Evolutionary conservation across 2,113 vertebrate species (phyloP).

Genomic region (Colinus virginianus): DNA sequence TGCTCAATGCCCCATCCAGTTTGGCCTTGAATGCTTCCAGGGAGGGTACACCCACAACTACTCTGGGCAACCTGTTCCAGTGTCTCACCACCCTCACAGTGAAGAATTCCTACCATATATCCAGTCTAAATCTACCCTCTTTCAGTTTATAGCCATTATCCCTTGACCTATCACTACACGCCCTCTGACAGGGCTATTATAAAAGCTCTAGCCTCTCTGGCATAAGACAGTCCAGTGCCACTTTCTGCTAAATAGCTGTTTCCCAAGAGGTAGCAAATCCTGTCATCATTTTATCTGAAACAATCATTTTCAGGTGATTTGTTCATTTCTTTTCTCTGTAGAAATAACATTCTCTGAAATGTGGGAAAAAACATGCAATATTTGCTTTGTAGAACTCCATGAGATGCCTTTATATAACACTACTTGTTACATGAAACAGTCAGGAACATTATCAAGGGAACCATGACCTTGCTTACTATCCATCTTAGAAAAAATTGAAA

Average conservation of each 20-base stretch:
- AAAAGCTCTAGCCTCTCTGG: not conserved
- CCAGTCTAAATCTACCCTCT: too few species aligned
- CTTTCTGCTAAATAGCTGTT: not conserved
- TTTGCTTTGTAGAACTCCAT: not conserved
- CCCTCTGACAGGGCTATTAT: not conserved
- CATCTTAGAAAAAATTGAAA: not conserved
- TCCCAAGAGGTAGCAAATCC: too few species aligned
- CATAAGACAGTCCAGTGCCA: not conserved
- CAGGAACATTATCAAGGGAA: not conserved
- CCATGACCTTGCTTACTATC: not conserved
- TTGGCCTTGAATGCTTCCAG: too few species aligned
- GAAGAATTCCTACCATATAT: too few species aligned
- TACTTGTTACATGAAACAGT: not conserved
- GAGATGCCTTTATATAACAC: not conserved
- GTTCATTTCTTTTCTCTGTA: not conserved
- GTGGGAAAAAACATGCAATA: not conserved
- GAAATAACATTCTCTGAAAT: not conserved
- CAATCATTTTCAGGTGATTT: not conserved
- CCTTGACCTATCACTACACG: too few species aligned
- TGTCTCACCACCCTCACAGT: too few species aligned
- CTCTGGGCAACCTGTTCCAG: too few species aligned
- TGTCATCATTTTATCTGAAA: not conserved
- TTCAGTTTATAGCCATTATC: too few species aligned
- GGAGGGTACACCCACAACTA: too few species aligned
- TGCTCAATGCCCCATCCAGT: too few species aligned